Base-by-base conservation (phyloP, 2,888 invertebrate species). In the Baronia brevicornis region DNA sequence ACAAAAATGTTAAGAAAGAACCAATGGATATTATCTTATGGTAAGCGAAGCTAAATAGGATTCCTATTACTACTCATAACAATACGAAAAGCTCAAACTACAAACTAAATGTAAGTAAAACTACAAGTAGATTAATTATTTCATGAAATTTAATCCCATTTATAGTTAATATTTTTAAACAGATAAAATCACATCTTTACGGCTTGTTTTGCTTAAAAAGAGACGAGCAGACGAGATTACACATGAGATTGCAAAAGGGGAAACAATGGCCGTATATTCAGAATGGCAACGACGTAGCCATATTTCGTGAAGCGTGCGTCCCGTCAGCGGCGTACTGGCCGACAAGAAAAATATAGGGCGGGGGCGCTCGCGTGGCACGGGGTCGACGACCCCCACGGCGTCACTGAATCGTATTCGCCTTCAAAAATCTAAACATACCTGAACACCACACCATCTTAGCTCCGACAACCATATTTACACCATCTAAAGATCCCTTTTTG, bases 291-390 rank as follows among this genome's bases (percentile, higher is more conserved):
- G 61, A 72, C 69, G 64, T 51, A 65, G 73, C n/a, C 71, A 71
- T 57, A 75, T 73, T 78, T 66, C 48, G 55, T 51, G 58, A 31
- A 24, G 18, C 60, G 55, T 50, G 54, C 54, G 54, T 59, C 60
- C 53, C 53, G 61, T 58, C 61, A 62, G 60, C 60, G 64, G 58
- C 61, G 58, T 56, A 63, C 63, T 73, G 80, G 74, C 78, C 77
- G 73, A 74, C 71, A 75, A 78, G 77, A 77, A 78, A 79, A 78
- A 75, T 77, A 62, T 70, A 65, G 70, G 68, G 64, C 65, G 70
- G 46, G 43, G 60, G 59, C 66, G 63, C 56, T 53, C 54, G 60
- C 60, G 54, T 65, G 61, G 58, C 45, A 59, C 48, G 63, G 42
- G 79, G 75, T 74, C 77, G 51, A 61, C 55, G 77, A 77, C 70